A percentile compares a stretch with the other conserved stretches of the same genome.
phyloP scores from a whole-genome alignment of 2,888 invertebrate genomes.

The Oxytorus armatus region DNA sequence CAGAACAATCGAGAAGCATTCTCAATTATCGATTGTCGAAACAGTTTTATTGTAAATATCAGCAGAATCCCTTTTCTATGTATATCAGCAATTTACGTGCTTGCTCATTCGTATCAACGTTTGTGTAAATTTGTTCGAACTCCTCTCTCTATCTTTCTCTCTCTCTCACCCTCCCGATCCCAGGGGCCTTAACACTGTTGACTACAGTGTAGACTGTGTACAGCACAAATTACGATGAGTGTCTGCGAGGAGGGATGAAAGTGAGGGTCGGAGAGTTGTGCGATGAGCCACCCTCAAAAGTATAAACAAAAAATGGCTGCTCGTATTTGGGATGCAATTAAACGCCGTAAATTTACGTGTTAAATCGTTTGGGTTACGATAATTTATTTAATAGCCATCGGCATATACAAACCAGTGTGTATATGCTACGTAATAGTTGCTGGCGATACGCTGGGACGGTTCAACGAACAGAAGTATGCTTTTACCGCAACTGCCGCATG shows the following conservation, averaged over 20 bases:
- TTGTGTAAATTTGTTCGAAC: constrained; percentile 71
- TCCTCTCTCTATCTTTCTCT: constrained; percentile 8
- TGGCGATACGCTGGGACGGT: constrained; percentile 26
- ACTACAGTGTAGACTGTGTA: constrained; percentile 5
- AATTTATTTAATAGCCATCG: background rate
- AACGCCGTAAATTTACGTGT: constrained; percentile 6
- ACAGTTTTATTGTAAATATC: background rate
- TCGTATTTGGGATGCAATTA: constrained; percentile 67
- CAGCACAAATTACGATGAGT: background rate
- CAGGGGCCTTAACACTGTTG: constrained; percentile 39
- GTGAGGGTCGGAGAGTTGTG: constrained; percentile 62
- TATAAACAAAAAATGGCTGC: constrained; percentile 70
- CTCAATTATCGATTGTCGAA: no score
- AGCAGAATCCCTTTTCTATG: constrained; percentile 18
- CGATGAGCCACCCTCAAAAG: constrained; percentile 65
- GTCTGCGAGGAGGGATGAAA: background rate
- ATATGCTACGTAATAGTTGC: constrained; percentile 38
- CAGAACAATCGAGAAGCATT: no score
- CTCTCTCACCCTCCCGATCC: background rate
- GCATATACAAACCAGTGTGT: constrained; percentile 49
- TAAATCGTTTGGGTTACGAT: background rate
- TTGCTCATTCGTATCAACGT: constrained; percentile 70
- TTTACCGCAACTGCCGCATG: constrained; percentile 27
- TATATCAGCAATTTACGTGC: constrained; percentile 63
- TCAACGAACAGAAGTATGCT: constrained; percentile 26